A percentile compares a stretch with the other conserved stretches of the same genome.
Conservation (phyloP, 2,113 vertebrate species). For the Apus apus region DNA sequence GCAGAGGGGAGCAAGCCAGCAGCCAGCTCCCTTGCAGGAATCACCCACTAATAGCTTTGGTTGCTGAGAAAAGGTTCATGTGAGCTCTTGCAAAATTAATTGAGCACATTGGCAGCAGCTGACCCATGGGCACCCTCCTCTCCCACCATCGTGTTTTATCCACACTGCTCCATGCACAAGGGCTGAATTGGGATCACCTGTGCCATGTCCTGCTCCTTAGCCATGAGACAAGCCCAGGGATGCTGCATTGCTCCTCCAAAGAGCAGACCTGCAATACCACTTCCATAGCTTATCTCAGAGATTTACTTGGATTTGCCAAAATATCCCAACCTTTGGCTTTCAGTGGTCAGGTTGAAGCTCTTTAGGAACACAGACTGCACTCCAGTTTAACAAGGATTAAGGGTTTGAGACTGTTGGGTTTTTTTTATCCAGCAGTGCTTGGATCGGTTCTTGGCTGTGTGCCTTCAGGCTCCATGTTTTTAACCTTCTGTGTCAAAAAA, state of each 20-base stretch:
- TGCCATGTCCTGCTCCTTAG: background rate
- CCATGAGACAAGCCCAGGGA: background rate
- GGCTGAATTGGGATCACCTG: fast-evolving
- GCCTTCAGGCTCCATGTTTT: background rate
- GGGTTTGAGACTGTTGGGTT: background rate
- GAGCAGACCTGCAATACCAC: background rate
- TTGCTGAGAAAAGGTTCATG: background rate
- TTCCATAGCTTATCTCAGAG: background rate
- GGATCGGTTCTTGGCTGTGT: background rate
- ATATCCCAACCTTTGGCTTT: background rate
- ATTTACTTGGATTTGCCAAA: background rate
- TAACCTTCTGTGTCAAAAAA: constrained; percentile 45
- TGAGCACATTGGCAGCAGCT: background rate
- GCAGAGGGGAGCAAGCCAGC: background rate
- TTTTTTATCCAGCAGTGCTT: constrained; percentile 7
- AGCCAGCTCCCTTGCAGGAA: background rate
- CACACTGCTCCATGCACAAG: fast-evolving
- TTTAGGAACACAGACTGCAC: background rate
- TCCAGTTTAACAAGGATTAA: constrained; percentile 35
- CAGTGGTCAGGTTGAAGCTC: background rate
- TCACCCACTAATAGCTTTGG: background rate
- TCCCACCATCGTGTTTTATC: background rate
- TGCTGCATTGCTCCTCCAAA: background rate
- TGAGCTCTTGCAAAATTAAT: background rate
- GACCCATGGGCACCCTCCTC: background rate